Evolutionary conservation across 2,888 invertebrate species (phyloP), one percentile per base, ranked within the genome.

Genomic region (Pachydiplax longipennis): DNA sequence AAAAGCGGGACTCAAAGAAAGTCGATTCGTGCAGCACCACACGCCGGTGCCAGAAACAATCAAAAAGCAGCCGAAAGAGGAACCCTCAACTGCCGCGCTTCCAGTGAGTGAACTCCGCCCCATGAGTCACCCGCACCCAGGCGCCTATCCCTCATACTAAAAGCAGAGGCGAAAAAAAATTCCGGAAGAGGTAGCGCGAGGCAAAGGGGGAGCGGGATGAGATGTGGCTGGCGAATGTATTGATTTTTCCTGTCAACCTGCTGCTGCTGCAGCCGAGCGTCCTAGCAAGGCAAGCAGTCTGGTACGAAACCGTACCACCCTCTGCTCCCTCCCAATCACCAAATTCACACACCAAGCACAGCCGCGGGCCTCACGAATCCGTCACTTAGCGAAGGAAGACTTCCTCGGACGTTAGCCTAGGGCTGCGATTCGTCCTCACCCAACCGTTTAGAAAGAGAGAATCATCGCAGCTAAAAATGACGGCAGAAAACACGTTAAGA

Each of bases 201-300:
- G 37, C n/a, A 18, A 5, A 25, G 37, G 35, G 81, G 18, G 40
- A 40, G 40, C 6, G 10, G 83, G 87, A 87, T 87, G 87, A 87
- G 87, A 87, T 87, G 87, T 87, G 87, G 87, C 83, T 83, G 83
- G 83, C 61, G 61, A 87, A 37, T 53, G 87, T 87, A 87, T 87
- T 87, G 87, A 87, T 87, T 87, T 87, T 87, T 87, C 87, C 87
- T 87, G 87, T 87, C 87, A 87, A 87, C 87, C 87, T 87, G 87
- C 87, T 83, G 83, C 83, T 83, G 83, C 83, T 87, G 73, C 87
- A 87, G 65, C 37, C 65, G 61, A 61, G 87, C 61, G 87, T 61
- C 87, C 87, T 65, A 65, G 87, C 83, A 83, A 83, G 83, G 58
- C 53, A 83, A 58, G 58, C 87, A 87, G 87, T 87, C 87, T 87